Conservation (phyloP, 2,113 vertebrate genomes). For the Sebastes fasciatus region DNA sequence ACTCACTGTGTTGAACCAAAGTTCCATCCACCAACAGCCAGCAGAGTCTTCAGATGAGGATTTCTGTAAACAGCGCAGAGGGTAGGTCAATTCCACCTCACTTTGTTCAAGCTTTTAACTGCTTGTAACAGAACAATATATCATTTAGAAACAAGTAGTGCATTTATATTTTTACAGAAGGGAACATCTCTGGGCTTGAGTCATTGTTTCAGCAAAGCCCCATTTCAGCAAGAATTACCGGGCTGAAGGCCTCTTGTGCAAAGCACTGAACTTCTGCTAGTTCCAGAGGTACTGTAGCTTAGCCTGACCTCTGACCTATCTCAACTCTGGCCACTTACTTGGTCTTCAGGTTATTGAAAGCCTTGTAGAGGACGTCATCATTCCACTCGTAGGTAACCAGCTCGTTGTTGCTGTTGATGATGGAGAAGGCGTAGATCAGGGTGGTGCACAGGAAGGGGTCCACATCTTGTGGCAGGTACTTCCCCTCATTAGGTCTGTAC, state of each 20-base stretch:
- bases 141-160: not conserved
- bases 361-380: slow-evolving; percentile 86
- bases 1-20: slow-evolving; percentile 89
- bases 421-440: slow-evolving; percentile 91
- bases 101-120: not conserved
- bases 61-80: slow-evolving; percentile 79
- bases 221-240: not conserved
- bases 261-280: not conserved
- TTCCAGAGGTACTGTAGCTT: not conserved
- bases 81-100: not conserved
- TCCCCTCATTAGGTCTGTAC: slow-evolving; percentile 85
- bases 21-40: slow-evolving; percentile 91
- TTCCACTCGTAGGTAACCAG: slow-evolving; percentile 89
- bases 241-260: not conserved
- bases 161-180: too few relatives aligned
- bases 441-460: slow-evolving; percentile 87
- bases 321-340: slow-evolving; percentile 72
- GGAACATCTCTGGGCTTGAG: not conserved
- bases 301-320: not conserved
- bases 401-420: slow-evolving; percentile 84
- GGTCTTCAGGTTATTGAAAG: slow-evolving; percentile 88
- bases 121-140: too few relatives aligned
- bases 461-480: slow-evolving; percentile 83
- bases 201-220: not conserved
- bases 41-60: slow-evolving; percentile 87